Base-by-base conservation (phyloP, 2,113 vertebrate species). In the Tauraco erythrolophus region DNA sequence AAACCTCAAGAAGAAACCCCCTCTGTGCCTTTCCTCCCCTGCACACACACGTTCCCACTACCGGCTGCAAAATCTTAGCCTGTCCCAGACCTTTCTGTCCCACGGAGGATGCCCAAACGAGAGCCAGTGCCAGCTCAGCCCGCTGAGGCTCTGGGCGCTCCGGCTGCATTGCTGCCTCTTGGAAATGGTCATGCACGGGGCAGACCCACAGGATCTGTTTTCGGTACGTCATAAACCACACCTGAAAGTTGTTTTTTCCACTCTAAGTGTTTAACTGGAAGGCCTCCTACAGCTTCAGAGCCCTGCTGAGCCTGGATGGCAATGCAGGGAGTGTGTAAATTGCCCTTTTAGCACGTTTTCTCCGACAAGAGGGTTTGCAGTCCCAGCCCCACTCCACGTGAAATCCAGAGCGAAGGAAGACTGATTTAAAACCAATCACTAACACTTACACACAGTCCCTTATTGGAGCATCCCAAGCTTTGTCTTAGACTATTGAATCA, bases 291-390 rank as follows among this genome's bases (percentile, higher is more conserved):
- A 89, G 97, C 78, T 96, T 87, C 93, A 94, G 92, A 94, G 90
- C 62, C 97, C 96, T 30, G 95, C 97, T 98, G 97, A 95, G 97
- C 88, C 71, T 89, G 90, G 96, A 96, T 92, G 92, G 96, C 84
- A 96, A 85, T 25, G 87, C 69, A 93, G 89, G 97, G 97, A 97
- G 93, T 97, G 94, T 96, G 91, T 95, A 97, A 98, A 97, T 96
- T 97, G 97, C 97, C 97, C 97, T 98, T 95, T 97, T 97, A 97
- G 95, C 97, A 97, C 97, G 97, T 97, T 97, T 92, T 95, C 94
- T 94, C 92, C 5, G 19, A 96, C 87, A 95, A 95, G 90, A 95
- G 88, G 92, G 79, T 96, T 92, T 96, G 90, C 90, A 90, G 81
- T 41, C 74, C 89, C 70, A 70, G 89, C 91, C 46, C 65, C 82